Evolutionary conservation across 2,113 vertebrate genomes (phyloP).

Genomic region (Vulpes vulpes): DNA sequence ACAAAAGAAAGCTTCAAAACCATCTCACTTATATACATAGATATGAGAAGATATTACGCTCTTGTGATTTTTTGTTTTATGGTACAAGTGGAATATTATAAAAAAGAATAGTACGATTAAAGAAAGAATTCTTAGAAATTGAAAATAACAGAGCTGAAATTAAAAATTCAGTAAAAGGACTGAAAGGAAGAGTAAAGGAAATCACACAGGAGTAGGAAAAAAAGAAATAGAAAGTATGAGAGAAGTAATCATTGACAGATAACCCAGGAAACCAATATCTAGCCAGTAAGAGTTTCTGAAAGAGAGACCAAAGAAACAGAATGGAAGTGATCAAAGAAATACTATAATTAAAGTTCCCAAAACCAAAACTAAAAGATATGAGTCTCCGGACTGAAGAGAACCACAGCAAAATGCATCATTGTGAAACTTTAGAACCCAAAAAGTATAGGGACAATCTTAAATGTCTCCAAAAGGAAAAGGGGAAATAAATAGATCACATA

Average conservation of each 20-base stretch:
- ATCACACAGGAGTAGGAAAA: background rate
- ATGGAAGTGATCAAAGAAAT: background rate
- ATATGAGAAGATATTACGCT: background rate
- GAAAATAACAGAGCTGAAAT: conserved; percentile 19
- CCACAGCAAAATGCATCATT: background rate
- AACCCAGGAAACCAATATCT: background rate
- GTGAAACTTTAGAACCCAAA: background rate
- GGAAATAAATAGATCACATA: background rate
- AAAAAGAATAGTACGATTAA: background rate
- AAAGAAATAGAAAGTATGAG: background rate
- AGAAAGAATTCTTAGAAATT: conserved; percentile 37
- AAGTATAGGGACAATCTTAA: background rate
- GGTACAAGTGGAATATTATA: background rate
- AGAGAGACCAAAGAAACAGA: background rate
- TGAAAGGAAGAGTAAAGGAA: background rate
- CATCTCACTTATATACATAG: background rate
- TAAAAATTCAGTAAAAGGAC: background rate
- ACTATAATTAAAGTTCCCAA: background rate
- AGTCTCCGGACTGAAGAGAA: background rate
- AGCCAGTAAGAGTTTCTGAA: background rate
- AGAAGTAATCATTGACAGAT: background rate
- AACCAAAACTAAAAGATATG: background rate
- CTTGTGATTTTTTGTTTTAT: background rate
- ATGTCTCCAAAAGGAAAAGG: background rate
- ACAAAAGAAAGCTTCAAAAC: background rate